phyloP scores from a whole-genome alignment of 2,113 vertebrate genomes.

The Cnemophilus loriae region DNA sequence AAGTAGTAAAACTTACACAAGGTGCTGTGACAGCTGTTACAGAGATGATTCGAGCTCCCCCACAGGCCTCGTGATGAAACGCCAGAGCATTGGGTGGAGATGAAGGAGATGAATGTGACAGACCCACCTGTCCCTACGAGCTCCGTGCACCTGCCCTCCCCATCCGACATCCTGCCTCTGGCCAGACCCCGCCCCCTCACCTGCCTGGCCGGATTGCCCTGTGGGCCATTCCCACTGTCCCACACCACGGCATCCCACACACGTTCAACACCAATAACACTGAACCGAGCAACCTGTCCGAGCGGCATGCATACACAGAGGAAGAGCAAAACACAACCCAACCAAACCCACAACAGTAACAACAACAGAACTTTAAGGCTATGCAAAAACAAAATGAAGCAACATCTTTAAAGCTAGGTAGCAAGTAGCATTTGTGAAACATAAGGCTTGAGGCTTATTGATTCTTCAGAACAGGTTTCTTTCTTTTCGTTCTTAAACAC shows the following conservation, averaged over 20 bases:
- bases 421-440: conserved; percentile 85
- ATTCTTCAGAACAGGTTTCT: conserved; percentile 75
- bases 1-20: conserved; percentile 60
- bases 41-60: conserved; percentile 17
- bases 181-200: background rate
- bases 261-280: conserved; percentile 65
- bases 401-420: conserved; percentile 83
- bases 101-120: conserved; percentile 18
- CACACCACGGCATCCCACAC: conserved; percentile 56
- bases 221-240: conserved; percentile 1
- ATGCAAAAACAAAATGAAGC: conserved; percentile 82
- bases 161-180: background rate
- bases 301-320: conserved; percentile 75
- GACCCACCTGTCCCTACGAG: conserved; percentile 2
- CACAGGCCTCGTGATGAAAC: background rate
- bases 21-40: conserved; percentile 44
- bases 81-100: background rate
- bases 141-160: background rate
- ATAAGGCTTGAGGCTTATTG: conserved; percentile 96
- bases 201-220: background rate
- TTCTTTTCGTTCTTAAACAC: conserved; percentile 75
- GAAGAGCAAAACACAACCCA: conserved; percentile 39
- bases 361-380: conserved; percentile 68
- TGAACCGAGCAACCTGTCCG: conserved; percentile 66
- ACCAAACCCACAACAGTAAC: conserved; percentile 20